Evolutionary conservation across 1,140 invertebrate species (phyloP).

Genomic region (Eumaeus atala): DNA sequence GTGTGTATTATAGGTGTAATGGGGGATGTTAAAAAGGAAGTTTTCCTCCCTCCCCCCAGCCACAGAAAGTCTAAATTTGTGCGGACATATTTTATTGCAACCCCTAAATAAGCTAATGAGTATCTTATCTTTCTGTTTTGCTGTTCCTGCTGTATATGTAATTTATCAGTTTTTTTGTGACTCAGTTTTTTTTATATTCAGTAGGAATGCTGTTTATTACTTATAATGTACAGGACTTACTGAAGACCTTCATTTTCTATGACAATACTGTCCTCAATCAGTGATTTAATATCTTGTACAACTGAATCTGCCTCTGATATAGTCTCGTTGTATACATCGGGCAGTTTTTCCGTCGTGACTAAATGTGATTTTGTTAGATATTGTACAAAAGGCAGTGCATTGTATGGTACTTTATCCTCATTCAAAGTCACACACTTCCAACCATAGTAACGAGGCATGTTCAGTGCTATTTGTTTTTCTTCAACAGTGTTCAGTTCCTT

Average conservation of each 20-base stretch:
- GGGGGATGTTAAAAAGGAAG: too few relatives aligned
- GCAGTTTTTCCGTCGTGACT: conserved; percentile 69
- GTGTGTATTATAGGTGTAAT: too few relatives aligned
- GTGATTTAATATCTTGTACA: conserved; percentile 67
- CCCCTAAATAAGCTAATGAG: too few relatives aligned
- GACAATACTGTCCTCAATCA: conserved; percentile 76
- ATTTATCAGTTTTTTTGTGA: too few relatives aligned
- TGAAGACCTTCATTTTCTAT: conserved; percentile 75
- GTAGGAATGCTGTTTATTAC: too few relatives aligned
- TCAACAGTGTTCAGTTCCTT: conserved; percentile 81
- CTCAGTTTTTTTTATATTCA: too few relatives aligned
- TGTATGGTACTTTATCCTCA: conserved; percentile 78
- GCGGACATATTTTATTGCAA: too few relatives aligned
- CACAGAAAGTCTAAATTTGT: too few relatives aligned
- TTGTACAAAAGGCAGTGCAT: conserved; percentile 79
- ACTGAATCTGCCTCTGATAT: conserved; percentile 61
- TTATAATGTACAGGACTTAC: conserved; percentile 55
- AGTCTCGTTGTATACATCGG: conserved; percentile 73
- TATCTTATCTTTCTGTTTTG: too few relatives aligned
- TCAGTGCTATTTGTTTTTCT: conserved; percentile 87
- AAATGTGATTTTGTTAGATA: conserved; percentile 83
- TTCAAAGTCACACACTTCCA: conserved; percentile 78
- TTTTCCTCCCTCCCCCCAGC: too few relatives aligned
- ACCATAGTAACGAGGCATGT: conserved; percentile 87
- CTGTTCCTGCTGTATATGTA: too few relatives aligned